These are phyloP conservation scores for Drosophila kanekoi DNA, from an alignment of 2,888 invertebrate genomes.

Conservation along the genomic window DNA sequence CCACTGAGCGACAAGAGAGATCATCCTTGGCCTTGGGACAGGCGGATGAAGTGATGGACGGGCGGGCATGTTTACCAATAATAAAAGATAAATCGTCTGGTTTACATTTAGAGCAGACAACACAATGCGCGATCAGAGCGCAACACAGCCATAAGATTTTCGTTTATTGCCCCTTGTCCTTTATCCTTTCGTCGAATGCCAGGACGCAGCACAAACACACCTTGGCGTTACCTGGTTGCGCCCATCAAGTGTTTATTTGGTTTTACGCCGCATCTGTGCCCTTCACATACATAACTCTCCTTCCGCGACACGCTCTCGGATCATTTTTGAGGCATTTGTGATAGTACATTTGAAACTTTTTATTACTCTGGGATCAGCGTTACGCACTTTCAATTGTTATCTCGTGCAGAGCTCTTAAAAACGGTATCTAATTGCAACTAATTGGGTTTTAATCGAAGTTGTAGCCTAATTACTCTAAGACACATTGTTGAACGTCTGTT, in stretches of 20 bases:
- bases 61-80: conserved; percentile 71
- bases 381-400: conserved; percentile 11
- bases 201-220: conserved; percentile 4
- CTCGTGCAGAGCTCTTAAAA: conserved; percentile 22
- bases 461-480: conserved; percentile 31
- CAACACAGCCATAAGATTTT: conserved; percentile 63
- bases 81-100: conserved; percentile 79
- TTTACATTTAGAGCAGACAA: conserved; percentile 81
- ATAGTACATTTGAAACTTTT: conserved; percentile 53
- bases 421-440: conserved; percentile 66
- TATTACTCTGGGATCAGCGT: conserved; percentile 37
- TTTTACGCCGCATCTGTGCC: conserved; percentile 5
- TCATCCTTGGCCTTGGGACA: conserved; percentile 76
- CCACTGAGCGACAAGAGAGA: conserved; percentile 55
- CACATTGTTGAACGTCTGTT: conserved; percentile 6
- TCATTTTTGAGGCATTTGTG: conserved; percentile 47
- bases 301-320: conserved; percentile 61
- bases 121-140: conserved; percentile 76
- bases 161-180: conserved; percentile 51
- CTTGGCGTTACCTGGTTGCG: conserved; percentile 50
- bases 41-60: neutral
- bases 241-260: conserved; percentile 35
- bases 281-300: conserved; percentile 39
- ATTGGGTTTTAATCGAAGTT: conserved; percentile 58
- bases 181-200: conserved; percentile 72